A percentile compares a stretch with the other conserved stretches of the same genome.
These are phyloP conservation scores for Vesta saturnalis DNA, from an alignment of 2,888 invertebrate species.

Conservation along the genomic window DNA sequence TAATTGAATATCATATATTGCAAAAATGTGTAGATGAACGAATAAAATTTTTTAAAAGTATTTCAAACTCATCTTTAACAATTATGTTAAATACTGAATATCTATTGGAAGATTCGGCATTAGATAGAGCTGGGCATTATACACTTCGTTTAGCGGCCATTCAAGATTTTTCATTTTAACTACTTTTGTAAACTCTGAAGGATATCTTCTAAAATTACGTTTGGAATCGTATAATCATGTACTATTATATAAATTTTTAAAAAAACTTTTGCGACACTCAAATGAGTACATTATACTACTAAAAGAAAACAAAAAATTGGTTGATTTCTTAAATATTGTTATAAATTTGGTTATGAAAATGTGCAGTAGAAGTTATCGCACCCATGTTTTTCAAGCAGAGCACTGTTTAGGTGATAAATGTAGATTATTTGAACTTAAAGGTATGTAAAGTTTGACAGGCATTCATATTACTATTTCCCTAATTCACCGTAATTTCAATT, in stretches of 20 bases:
- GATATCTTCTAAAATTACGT: conserved; percentile 33
- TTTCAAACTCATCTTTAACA: conserved; percentile 50
- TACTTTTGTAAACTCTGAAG: conserved; percentile 60
- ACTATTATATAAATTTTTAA: conserved; percentile 38
- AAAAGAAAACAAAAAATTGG: conserved; percentile 21
- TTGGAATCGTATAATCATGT: conserved; percentile 37
- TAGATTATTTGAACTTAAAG: conserved; percentile 19
- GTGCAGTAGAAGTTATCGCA: conserved; percentile 24
- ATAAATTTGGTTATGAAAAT: conserved; percentile 26
- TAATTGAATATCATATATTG: conserved; percentile 65
- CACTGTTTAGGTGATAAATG: conserved; percentile 22
- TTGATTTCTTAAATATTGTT: conserved; percentile 9
- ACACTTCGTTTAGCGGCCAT: conserved; percentile 63
- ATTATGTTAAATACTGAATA: conserved; percentile 65
- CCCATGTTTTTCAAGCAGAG: conserved; percentile 20
- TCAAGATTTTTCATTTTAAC: conserved; percentile 56
- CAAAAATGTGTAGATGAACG: conserved; percentile 66
- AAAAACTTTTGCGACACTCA: conserved; percentile 40
- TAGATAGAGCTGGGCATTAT: conserved; percentile 70
- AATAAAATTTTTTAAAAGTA: conserved; percentile 63
- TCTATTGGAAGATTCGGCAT: conserved; percentile 67
- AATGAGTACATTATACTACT: conserved; percentile 31
- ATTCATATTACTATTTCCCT: too few species aligned
- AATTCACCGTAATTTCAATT: too few species aligned
- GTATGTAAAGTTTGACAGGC: too few species aligned